Evolutionary conservation across 2,113 vertebrate genomes (phyloP).

Genomic region (Pterocles gutturalis): DNA sequence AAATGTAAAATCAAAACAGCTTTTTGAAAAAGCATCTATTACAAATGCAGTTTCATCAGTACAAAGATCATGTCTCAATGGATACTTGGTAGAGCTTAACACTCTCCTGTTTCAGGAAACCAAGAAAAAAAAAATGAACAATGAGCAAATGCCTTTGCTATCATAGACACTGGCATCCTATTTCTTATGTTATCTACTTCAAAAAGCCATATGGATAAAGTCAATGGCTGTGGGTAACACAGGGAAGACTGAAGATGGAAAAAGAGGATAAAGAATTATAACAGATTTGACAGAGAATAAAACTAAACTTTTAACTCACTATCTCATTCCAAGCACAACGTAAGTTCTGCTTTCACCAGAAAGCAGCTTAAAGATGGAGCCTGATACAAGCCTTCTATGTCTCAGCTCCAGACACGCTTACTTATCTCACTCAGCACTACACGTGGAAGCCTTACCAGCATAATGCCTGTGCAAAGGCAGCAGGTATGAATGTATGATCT

Average conservation of each 20-base stretch:
- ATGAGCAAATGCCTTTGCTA: not conserved
- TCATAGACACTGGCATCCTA: not conserved
- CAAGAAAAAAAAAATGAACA: not conserved
- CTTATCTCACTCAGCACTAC: not conserved
- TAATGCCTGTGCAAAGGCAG: not conserved
- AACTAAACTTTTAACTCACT: not conserved
- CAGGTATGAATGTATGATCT: not conserved
- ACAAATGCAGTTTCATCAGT: not conserved
- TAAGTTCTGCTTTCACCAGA: not conserved
- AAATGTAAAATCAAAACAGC: not conserved
- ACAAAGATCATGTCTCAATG: rapidly evolving
- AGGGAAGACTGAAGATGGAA: not conserved
- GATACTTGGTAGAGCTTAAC: not conserved
- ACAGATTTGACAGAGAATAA: not conserved
- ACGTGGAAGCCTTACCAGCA: not conserved
- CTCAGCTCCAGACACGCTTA: not conserved
- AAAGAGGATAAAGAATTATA: not conserved
- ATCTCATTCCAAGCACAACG: not conserved
- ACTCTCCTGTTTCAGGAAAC: not conserved
- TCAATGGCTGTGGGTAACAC: not conserved
- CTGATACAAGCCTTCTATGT: not conserved
- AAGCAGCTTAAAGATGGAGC: not conserved
- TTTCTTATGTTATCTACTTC: not conserved
- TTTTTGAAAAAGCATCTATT: not conserved
- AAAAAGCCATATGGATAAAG: not conserved